A percentile compares a stretch with the other conserved stretches of the same genome.
Conservation (phyloP, 1,140 invertebrate genomes). For the Euwallacea similis region DNA sequence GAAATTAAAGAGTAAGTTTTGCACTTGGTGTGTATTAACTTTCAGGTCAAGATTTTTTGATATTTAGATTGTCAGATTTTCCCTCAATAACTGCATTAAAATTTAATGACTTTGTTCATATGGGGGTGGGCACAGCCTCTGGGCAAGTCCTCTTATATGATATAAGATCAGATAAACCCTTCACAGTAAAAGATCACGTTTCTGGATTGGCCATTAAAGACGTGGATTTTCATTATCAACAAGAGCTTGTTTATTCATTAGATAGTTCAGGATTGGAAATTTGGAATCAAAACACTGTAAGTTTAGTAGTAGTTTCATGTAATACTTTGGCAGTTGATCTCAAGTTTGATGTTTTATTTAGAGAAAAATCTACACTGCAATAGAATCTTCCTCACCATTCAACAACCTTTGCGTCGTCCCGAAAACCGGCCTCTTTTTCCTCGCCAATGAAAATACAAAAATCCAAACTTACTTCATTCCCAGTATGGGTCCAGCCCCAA, state of each 20-base stretch:
- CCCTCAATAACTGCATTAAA: slow-evolving; percentile 80
- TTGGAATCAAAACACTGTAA: slow-evolving; percentile 89
- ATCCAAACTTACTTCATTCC: slow-evolving; percentile 96
- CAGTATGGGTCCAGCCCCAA: slow-evolving; percentile 91
- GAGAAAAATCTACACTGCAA: slow-evolving; percentile 91
- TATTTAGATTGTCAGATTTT: slow-evolving; percentile 62
- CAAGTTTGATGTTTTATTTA: slow-evolving; percentile 53
- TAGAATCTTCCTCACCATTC: slow-evolving; percentile 80
- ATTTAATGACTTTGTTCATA: slow-evolving; percentile 78
- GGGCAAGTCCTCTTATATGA: slow-evolving; percentile 96
- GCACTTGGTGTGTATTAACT: slow-evolving; percentile 2
- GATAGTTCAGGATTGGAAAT: slow-evolving; percentile 91
- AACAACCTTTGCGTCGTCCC: slow-evolving; percentile 92
- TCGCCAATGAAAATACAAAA: slow-evolving; percentile 93
- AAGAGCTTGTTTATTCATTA: slow-evolving; percentile 88
- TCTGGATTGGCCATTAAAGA: slow-evolving; percentile 90
- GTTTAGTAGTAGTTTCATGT: slow-evolving; percentile 38
- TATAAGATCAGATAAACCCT: slow-evolving; percentile 87
- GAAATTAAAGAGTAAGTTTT: slow-evolving; percentile 56
- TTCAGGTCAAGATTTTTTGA: slow-evolving; percentile 6
- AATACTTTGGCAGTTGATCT: neutral
- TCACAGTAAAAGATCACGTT: slow-evolving; percentile 91
- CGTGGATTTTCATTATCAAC: slow-evolving; percentile 80
- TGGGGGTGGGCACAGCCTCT: slow-evolving; percentile 90
- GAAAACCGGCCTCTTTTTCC: slow-evolving; percentile 87